A percentile compares a stretch with the other conserved stretches of the same genome.
Evolutionary conservation across 2,797 vertebrate genomes (phyloP).

Genomic region (Sardinella longiceps): DNA sequence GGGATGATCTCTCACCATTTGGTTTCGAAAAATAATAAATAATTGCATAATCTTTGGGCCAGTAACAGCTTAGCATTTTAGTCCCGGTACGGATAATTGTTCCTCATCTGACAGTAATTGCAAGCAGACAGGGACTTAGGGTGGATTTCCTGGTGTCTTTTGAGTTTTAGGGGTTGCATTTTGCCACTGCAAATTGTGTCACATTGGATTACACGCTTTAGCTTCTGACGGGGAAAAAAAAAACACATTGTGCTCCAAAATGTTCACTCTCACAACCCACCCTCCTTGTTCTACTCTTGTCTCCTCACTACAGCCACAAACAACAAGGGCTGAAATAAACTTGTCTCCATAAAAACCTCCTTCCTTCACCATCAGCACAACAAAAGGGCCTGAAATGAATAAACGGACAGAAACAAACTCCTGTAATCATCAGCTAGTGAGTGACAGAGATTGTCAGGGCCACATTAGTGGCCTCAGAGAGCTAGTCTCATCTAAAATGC

Average conservation of each 20-base stretch:
- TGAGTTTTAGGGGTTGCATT: conserved; percentile 61
- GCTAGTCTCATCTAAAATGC: conserved; percentile 10
- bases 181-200: conserved; percentile 68
- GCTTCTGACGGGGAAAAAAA: conserved; percentile 54
- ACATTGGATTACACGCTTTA: conserved; percentile 69
- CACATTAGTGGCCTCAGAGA: neutral
- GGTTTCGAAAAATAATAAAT: conserved; percentile 41
- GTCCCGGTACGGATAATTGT: conserved; percentile 62
- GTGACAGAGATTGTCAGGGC: neutral
- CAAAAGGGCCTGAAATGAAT: neutral
- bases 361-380: neutral
- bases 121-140: conserved; percentile 58
- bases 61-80: conserved; percentile 45
- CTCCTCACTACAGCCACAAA: conserved; percentile 3
- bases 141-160: conserved; percentile 69
- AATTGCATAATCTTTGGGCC: conserved; percentile 54
- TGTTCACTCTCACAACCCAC: neutral
- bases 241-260: neutral
- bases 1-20: conserved; percentile 51
- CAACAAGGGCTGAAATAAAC: neutral
- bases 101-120: conserved; percentile 60
- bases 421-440: neutral
- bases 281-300: neutral
- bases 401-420: neutral
- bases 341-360: neutral